A percentile compares a stretch with the other conserved stretches of the same genome.
These are phyloP conservation scores for Ciconia stormi DNA, from an alignment of 2,113 vertebrate species.

Conservation along the genomic window DNA sequence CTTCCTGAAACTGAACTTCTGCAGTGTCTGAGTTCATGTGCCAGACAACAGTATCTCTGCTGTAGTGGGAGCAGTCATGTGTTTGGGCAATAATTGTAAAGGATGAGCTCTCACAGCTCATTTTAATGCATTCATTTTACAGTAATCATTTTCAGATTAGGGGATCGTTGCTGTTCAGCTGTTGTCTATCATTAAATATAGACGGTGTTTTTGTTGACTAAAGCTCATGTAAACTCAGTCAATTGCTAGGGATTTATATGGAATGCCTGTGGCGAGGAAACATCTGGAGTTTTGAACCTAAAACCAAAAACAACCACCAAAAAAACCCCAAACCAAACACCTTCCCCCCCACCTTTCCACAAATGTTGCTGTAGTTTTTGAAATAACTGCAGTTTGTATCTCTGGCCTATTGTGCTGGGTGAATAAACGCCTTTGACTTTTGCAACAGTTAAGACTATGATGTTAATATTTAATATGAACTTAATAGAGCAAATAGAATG, in stretches of 20 bases:
- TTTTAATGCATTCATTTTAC: not conserved
- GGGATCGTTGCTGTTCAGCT: not conserved
- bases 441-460: not conserved
- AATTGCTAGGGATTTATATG: not conserved
- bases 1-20: not conserved
- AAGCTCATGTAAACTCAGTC: not conserved
- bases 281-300: not conserved
- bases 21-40: not conserved
- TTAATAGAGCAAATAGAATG: not conserved
- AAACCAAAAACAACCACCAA: rapidly evolving
- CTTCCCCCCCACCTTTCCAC: not conserved
- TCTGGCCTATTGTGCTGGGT: not conserved
- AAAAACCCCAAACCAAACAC: not conserved
- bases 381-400: not conserved
- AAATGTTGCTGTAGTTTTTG: not conserved
- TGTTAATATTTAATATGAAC: not conserved
- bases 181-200: not conserved
- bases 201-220: not conserved
- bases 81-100: not conserved
- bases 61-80: not conserved
- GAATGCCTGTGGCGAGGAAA: not conserved
- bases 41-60: too few species aligned
- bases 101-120: not conserved
- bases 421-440: not conserved
- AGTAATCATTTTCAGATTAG: not conserved